Base-by-base conservation (phyloP, 2,797 vertebrate genomes). In the Aulostomus chinensis region DNA sequence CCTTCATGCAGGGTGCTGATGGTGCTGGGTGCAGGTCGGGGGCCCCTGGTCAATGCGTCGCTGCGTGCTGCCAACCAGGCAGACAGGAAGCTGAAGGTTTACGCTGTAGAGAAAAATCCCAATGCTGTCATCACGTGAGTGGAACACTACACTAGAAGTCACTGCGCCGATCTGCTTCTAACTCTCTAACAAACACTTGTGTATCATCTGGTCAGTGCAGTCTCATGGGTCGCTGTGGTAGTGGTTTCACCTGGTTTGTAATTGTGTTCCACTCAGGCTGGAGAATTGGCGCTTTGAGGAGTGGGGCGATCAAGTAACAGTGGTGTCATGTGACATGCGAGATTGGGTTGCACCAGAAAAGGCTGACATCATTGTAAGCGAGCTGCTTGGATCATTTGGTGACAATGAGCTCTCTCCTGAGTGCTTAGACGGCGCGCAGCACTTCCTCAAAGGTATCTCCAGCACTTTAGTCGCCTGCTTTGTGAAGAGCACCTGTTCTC, bases 211-310 rank as follows among this genome's bases (percentile, higher is more conserved):
- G n/a, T n/a, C n/a, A n/a, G n/a, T n/a, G n/a, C n/a, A n/a, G n/a
- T n/a, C n/a, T n/a, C n/a, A n/a, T n/a, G n/a, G n/a, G n/a, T n/a
- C n/a, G n/a, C n/a, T n/a, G n/a, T n/a, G n/a, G n/a, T n/a, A n/a
- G n/a, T n/a, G n/a, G n/a, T n/a, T n/a, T n/a, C n/a, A n/a, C n/a
- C n/a, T n/a, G n/a, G n/a, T n/a, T n/a, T n/a, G n/a, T n/a, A n/a
- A n/a, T n/a, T 5, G 33, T 53, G 5, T 21, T 13, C 9, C 18
- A 41, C 29, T 45, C 70, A 97, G 95, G 60, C 75, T 97, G 40
- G 94, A 97, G 83, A 96, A 95, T 59, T 96, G 94, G 94, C 93
- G 94, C 63, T 96, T 94, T 62, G 95, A 98, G 76, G 95, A 96
- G 86, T 98, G 95, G 95, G 95, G 95, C 1, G 94, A 94, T 77